Evolutionary conservation across 2,888 invertebrate genomes (phyloP).

Genomic region (Hirtodrosophila cameraria): DNA sequence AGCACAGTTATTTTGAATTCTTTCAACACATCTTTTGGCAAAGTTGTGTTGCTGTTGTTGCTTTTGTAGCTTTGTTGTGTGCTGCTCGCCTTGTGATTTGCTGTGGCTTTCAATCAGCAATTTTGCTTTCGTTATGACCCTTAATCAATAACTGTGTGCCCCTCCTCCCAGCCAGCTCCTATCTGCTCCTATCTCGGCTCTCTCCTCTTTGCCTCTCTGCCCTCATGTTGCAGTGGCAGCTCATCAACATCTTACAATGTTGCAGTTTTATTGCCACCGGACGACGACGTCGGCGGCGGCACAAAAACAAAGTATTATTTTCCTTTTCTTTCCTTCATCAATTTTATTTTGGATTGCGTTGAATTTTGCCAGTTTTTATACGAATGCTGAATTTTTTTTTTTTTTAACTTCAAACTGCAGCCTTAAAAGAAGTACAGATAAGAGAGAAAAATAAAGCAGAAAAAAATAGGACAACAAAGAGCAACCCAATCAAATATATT

Average conservation of each 20-base stretch:
- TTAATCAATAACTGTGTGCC: conserved; percentile 71
- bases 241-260: conserved; percentile 73
- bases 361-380: conserved; percentile 25
- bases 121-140: conserved; percentile 67
- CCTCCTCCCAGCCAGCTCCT: no score
- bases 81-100: conserved; percentile 29
- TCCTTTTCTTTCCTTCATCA: conserved; percentile 25
- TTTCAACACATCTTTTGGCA: conserved; percentile 37
- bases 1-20: conserved; percentile 52
- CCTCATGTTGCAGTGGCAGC: conserved; percentile 67
- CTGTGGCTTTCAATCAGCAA: conserved; percentile 69
- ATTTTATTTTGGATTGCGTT: conserved; percentile 8
- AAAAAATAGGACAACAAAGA: background rate
- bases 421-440: background rate
- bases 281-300: conserved; percentile 37
- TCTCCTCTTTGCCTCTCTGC: no score
- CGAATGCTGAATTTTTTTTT: conserved; percentile 11
- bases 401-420: conserved; percentile 12
- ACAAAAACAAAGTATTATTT: conserved; percentile 52
- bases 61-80: conserved; percentile 10
- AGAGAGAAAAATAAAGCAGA: no score
- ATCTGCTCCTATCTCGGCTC: no score
- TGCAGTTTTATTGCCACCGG: conserved; percentile 61
- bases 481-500: conserved; percentile 8
- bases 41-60: no score